A percentile compares a stretch with the other conserved stretches of the same genome.
phyloP scores from a whole-genome alignment of 2,888 invertebrate genomes.

The Cyclophora punctaria region DNA sequence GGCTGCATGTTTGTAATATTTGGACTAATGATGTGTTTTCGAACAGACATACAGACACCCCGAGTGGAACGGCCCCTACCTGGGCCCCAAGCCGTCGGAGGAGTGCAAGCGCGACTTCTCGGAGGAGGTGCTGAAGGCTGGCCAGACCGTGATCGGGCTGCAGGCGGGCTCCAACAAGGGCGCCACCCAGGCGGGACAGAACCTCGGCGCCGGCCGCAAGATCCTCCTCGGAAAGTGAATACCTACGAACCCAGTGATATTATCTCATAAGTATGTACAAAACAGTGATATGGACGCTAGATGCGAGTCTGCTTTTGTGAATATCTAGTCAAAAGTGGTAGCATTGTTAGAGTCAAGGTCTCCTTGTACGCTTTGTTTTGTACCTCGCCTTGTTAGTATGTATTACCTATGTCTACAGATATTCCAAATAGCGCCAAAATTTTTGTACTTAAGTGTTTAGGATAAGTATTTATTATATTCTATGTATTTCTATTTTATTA shows the following conservation, averaged over 20 bases:
- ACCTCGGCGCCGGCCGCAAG: constrained; percentile 92
- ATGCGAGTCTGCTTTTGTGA: constrained; percentile 49
- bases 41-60: constrained; percentile 87
- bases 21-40: constrained; percentile 6
- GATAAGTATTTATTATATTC: constrained; percentile 47
- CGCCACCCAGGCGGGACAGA: constrained; percentile 93
- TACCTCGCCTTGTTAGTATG: constrained; percentile 21
- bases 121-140: constrained; percentile 92
- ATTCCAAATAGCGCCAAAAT: constrained; percentile 58
- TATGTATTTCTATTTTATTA: constrained; percentile 68
- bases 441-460: constrained; percentile 64
- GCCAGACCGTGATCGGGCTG: constrained; percentile 92
- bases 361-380: constrained; percentile 18
- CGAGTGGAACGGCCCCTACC: constrained; percentile 89
- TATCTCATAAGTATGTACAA: constrained; percentile 66
- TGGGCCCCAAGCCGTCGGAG: constrained; percentile 96
- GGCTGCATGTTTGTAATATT: neutral
- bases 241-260: constrained; percentile 56
- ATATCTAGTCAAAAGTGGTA: constrained; percentile 50
- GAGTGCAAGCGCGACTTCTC: constrained; percentile 96
- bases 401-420: constrained; percentile 29
- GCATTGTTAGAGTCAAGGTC: constrained; percentile 28
- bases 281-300: constrained; percentile 58
- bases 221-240: constrained; percentile 92
- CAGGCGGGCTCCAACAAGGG: constrained; percentile 98